Percentiles rank a stretch among this genome's conserved stretches.
Conservation (phyloP, 2,888 invertebrate species). For the Glyphotaelius pellucidus region DNA sequence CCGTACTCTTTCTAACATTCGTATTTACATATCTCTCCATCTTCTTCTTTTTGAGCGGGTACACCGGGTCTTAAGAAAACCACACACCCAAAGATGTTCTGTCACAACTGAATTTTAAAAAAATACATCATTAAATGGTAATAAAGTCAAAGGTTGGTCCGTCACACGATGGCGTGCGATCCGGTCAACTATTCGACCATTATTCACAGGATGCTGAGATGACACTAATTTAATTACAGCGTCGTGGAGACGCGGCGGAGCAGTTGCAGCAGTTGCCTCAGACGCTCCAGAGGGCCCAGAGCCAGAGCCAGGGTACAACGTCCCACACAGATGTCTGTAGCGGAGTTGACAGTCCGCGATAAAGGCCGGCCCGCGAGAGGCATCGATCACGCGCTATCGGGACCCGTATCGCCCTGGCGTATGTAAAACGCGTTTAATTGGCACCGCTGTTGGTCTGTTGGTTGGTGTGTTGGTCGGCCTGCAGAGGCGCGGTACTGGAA, state of each 20-base stretch:
- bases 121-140: not conserved
- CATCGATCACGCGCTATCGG: slow-evolving; percentile 58
- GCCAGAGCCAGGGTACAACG: not conserved
- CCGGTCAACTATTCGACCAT: slow-evolving; percentile 5
- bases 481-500: not conserved
- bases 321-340: slow-evolving; percentile 15
- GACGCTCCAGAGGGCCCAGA: too few relatives aligned
- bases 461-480: not conserved
- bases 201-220: slow-evolving; percentile 31
- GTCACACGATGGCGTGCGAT: not conserved
- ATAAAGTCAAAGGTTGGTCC: not conserved
- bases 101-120: not conserved
- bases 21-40: too few relatives aligned
- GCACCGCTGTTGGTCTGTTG: slow-evolving; percentile 31
- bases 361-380: slow-evolving; percentile 47
- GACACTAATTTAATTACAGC: slow-evolving; percentile 43
- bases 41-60: too few relatives aligned
- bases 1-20: too few relatives aligned
- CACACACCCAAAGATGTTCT: not conserved
- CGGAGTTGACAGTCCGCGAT: slow-evolving; percentile 51
- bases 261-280: too few relatives aligned
- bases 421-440: slow-evolving; percentile 61
- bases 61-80: too few relatives aligned
- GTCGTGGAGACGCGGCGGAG: slow-evolving; percentile 10
- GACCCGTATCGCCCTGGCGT: slow-evolving; percentile 49